Base-by-base conservation (phyloP, 2,797 vertebrate species). In the Sarcoramphus papa region DNA sequence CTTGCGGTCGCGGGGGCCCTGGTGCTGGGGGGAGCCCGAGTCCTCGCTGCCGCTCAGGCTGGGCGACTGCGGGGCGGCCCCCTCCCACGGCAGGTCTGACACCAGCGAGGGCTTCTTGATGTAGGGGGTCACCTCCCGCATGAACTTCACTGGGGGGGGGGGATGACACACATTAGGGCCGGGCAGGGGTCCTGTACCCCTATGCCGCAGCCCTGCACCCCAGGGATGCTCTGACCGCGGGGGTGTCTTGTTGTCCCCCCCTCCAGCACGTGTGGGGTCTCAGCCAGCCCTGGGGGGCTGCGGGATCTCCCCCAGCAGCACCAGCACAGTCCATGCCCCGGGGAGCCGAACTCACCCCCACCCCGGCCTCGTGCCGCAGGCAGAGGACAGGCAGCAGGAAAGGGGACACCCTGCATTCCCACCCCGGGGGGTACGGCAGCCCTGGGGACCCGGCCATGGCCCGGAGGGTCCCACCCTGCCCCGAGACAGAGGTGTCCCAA, bases 111-210 rank as follows among this genome's bases (percentile, higher is more conserved):
- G 98, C 97, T 99, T 99, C 98, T 99, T 99, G 94, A 99, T 99
- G 97, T 99, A 99, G 1, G 99, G 99, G 2, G 99, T 99, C 51
- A 99, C 99, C 96, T 99, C 99, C n/a, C 98, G 98, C 97, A 99
- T 99, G 98, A 99, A 99, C 88, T 99, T 99, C 93, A 99, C 99
- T 99, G 97, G 4, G 37, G 95, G 23, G 17, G 17, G 28, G 93
- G 15, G 9, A 37, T 9, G 37, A 37, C 37, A 82, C 28, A 15
- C 11, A 41, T 98, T 37, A 93, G 95, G 43, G 25, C 53, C 4
- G 24, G 65, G 69, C 47, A 81, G 73, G 18, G 25, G 59, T 48
- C 54, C 41, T 14, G 56, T n/a, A 15, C 13, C 59, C 45, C 53
- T 27, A 2, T 2, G 2, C 72, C 37, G 4, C 62, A 37, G 53